These are phyloP conservation scores for Epirrhoe alternata DNA, from an alignment of 2,888 invertebrate genomes.

Conservation along the genomic window DNA sequence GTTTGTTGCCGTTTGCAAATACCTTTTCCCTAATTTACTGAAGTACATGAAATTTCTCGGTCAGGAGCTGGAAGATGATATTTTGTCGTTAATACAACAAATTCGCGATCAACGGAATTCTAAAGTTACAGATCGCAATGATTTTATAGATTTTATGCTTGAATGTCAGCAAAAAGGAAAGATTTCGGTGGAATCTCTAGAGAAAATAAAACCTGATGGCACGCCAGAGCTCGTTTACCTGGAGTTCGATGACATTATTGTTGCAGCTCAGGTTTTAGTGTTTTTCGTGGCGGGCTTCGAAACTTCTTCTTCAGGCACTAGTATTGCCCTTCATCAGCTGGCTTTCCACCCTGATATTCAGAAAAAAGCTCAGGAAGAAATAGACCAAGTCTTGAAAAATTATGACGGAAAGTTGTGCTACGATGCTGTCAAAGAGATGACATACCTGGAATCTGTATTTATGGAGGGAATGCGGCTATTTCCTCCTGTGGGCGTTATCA, in stretches of 20 bases:
- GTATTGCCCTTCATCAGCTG: slow-evolving; percentile 66
- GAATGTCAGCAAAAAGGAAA: slow-evolving; percentile 57
- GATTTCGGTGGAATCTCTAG: slow-evolving; percentile 56
- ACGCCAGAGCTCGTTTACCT: slow-evolving; percentile 48
- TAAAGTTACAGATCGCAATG: slow-evolving; percentile 60
- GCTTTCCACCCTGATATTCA: slow-evolving; percentile 64
- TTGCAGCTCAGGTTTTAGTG: slow-evolving; percentile 66
- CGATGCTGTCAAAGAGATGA: slow-evolving; percentile 68
- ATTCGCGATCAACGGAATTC: slow-evolving; percentile 46
- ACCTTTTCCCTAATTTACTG: slow-evolving; percentile 58
- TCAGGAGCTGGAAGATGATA: slow-evolving; percentile 55
- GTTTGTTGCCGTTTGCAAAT: slow-evolving; percentile 50
- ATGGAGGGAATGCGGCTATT: slow-evolving; percentile 67
- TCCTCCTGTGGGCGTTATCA: slow-evolving; percentile 56
- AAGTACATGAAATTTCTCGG: slow-evolving; percentile 52
- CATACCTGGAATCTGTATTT: slow-evolving; percentile 64
- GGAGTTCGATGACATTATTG: slow-evolving; percentile 56
- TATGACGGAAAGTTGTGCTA: slow-evolving; percentile 62
- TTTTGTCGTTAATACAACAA: slow-evolving; percentile 18
- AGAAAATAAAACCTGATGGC: slow-evolving; percentile 53
- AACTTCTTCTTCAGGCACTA: slow-evolving; percentile 75
- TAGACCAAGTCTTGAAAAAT: slow-evolving; percentile 58
- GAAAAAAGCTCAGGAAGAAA: slow-evolving; percentile 57
- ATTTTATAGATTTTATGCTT: slow-evolving; percentile 61
- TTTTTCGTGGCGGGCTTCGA: slow-evolving; percentile 79